A percentile compares a stretch with the other conserved stretches of the same genome.
Evolutionary conservation across 2,113 vertebrate species (phyloP).

Genomic region (Nyctereutes procyonoides): DNA sequence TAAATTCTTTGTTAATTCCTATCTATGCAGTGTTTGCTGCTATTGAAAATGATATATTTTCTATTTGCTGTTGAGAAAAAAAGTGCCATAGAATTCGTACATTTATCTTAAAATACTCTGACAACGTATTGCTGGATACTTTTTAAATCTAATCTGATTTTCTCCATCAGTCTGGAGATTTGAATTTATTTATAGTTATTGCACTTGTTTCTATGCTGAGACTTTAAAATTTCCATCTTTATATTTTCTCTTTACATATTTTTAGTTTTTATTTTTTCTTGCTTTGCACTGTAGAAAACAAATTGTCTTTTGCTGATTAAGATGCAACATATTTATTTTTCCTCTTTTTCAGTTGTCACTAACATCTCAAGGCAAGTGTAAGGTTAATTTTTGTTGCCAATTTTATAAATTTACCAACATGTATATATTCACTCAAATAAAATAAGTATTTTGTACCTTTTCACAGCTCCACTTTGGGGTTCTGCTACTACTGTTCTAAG

Average conservation of each 20-base stretch:
- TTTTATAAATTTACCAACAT: not conserved
- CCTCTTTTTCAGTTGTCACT: not conserved
- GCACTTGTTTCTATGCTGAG: not conserved
- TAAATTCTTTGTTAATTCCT: not conserved
- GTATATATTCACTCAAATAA: not conserved
- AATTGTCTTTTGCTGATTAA: slow-evolving; percentile 8
- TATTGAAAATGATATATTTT: not conserved
- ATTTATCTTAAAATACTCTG: slow-evolving; percentile 13
- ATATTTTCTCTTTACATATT: not conserved
- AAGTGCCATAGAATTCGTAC: not conserved
- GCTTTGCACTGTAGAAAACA: not conserved
- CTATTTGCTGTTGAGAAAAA: not conserved
- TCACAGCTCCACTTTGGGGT: not conserved
- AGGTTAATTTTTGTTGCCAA: not conserved
- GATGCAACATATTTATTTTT: not conserved
- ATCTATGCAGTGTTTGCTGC: not conserved
- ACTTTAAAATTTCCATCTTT: not conserved
- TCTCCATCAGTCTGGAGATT: not conserved
- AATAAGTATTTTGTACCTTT: not conserved
- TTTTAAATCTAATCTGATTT: not conserved
- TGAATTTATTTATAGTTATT: not conserved
- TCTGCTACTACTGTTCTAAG: not conserved
- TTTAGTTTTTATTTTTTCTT: not conserved
- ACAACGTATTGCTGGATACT: not conserved
- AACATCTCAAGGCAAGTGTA: not conserved